phyloP scores from a whole-genome alignment of 2,888 invertebrate species.

The Laspeyria flexula region DNA sequence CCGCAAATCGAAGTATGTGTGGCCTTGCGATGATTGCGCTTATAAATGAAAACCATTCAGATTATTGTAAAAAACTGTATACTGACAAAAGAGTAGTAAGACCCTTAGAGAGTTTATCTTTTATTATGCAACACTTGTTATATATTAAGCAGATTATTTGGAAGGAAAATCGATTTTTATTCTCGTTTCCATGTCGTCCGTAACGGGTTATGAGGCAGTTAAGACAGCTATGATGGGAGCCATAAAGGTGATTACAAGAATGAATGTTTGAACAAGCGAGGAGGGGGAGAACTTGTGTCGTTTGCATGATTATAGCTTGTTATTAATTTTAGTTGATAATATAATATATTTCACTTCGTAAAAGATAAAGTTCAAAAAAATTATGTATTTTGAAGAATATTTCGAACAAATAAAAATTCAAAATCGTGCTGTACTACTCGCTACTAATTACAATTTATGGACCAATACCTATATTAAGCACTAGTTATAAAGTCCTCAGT shows the following conservation, averaged over 20 bases:
- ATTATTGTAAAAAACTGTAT: slow-evolving; percentile 51
- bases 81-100: slow-evolving; percentile 30
- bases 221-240: not conserved
- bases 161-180: slow-evolving; percentile 1
- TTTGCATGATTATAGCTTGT: slow-evolving; percentile 5
- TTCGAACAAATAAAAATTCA: no score
- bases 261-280: slow-evolving; percentile 1
- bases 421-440: no score
- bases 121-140: slow-evolving; percentile 14
- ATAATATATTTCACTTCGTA: not conserved
- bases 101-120: slow-evolving; percentile 20
- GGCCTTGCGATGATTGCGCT: slow-evolving; percentile 36
- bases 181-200: not conserved
- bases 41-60: slow-evolving; percentile 48
- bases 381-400: no score
- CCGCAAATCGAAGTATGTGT: slow-evolving; percentile 10
- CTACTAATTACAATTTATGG: no score
- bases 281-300: slow-evolving; percentile 8
- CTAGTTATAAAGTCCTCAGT: not conserved
- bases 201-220: not conserved
- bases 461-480: no score
- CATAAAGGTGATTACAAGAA: slow-evolving; percentile 5
- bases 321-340: slow-evolving; percentile 2
- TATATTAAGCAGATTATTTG: slow-evolving; percentile 13
- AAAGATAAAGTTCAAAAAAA: no score